phyloP scores from a whole-genome alignment of 2,113 vertebrate species.

The Poeciliopsis turrubarensis region DNA sequence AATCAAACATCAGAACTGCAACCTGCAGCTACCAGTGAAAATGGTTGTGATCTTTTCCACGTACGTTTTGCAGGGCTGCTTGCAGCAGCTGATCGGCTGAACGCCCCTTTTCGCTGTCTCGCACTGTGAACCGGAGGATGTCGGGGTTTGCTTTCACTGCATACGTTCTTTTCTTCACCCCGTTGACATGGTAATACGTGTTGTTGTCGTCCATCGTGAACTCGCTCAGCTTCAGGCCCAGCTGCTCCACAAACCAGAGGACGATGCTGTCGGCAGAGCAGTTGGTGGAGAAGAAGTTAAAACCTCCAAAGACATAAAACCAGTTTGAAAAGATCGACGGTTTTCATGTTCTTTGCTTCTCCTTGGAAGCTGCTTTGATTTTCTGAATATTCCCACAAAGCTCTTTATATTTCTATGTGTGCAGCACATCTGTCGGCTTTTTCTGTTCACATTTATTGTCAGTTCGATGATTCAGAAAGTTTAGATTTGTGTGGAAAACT shows the following conservation, averaged over 20 bases:
- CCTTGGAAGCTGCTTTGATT: too few relatives aligned
- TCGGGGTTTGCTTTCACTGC: slow-evolving; percentile 1
- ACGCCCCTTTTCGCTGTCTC: background rate
- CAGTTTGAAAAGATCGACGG: background rate
- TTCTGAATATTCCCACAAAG: too few relatives aligned
- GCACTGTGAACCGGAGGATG: slow-evolving; percentile 16
- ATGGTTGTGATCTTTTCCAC: background rate
- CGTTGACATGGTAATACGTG: slow-evolving; percentile 45
- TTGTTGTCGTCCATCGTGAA: slow-evolving; percentile 39
- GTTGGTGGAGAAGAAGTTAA: background rate
- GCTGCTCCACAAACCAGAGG: background rate
- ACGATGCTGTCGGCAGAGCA: slow-evolving; percentile 38
- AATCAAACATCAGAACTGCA: too few relatives aligned
- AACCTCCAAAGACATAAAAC: background rate
- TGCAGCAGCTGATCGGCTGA: slow-evolving; percentile 25
- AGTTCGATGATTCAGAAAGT: background rate
- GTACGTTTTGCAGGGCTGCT: slow-evolving; percentile 26
- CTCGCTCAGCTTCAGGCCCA: slow-evolving; percentile 11
- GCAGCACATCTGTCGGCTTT: background rate
- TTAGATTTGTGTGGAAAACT: background rate
- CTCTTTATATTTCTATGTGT: too few relatives aligned
- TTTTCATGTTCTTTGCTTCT: background rate
- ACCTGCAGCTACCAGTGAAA: too few relatives aligned
- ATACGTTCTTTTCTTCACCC: background rate
- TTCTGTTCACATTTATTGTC: background rate